Evolutionary conservation across 2,113 vertebrate genomes (phyloP), one percentile per base, ranked within the genome.

Genomic region (Turnix velox): DNA sequence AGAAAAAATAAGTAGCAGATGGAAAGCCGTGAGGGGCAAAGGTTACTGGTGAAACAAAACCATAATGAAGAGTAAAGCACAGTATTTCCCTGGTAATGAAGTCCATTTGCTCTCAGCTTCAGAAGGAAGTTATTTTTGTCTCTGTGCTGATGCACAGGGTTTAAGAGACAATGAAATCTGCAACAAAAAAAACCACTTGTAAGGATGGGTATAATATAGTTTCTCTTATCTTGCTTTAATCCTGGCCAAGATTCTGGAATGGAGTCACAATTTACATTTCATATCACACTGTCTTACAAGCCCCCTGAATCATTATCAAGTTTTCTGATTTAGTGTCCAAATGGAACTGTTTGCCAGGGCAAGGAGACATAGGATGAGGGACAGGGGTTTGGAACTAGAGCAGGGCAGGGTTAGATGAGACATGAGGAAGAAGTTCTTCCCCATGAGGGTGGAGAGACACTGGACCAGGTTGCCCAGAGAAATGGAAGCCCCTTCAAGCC

Each of bases 231-330:
- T 15, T 20, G 4, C 33, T 83, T 79, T 85, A 88, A 68, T 51
- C 59, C 24, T 39, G 22, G 17, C 0, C 9, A 80, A 39, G 51
- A 90, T 77, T 66, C 49, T 62, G 14, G 12, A 74, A 93, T 18
- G 22, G 14, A 74, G 58, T 88, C 35, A 55, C 5, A 42, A 49
- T 66, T 81, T 69, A 71, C 77, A 51, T 78, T 78, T 82, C 39
- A 18, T 61, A 72, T 75, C 40, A 39, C 25, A 25, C 5, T 37
- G 23, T 9, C 17, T 84, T 82, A 63, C 40, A 78, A 74, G 57
- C 0, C 0, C 6, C 4, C 9, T 30, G 45, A 62, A 37, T 35
- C 20, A 14, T 16, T 25, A 17, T 6, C 17, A 43, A 12, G 2
- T 42, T 66, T 69, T 77, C 31, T 62, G 46, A 49, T 86, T 83